Evolutionary conservation across 2,113 vertebrate species (phyloP).

Genomic region (Tetrao urogallus): DNA sequence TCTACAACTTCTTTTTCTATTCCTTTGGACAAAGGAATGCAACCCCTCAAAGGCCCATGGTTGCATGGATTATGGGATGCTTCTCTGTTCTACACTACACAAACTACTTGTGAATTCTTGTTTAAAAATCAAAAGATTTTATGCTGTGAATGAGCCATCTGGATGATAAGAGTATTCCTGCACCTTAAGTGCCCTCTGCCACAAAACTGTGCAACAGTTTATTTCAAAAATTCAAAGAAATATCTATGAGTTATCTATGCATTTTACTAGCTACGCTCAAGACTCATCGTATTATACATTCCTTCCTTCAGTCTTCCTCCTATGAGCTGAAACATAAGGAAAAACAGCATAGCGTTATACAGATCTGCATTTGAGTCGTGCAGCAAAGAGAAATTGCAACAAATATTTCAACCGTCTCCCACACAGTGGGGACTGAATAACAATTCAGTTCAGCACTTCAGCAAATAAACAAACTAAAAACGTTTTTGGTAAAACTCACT

Average conservation of each 20-base stretch:
- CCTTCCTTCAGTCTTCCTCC: slow-evolving; percentile 34
- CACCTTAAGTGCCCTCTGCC: not conserved
- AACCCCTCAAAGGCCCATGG: not conserved
- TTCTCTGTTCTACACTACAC: not conserved
- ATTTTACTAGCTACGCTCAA: not conserved
- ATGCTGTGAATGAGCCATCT: not conserved
- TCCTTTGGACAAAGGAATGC: not conserved
- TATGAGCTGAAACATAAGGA: slow-evolving; percentile 7
- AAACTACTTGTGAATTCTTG: not conserved
- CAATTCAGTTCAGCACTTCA: not conserved
- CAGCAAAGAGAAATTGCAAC: not conserved
- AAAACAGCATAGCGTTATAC: not conserved
- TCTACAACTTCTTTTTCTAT: not conserved
- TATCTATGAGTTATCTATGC: not conserved
- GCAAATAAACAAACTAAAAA: not conserved
- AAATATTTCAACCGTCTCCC: not conserved
- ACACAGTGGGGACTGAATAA: not conserved
- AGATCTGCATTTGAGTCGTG: not conserved
- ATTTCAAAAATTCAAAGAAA: not conserved
- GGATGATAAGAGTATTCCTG: not conserved
- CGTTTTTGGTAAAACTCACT: not conserved
- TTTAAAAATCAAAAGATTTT: not conserved
- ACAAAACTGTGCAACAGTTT: not conserved
- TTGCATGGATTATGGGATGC: not conserved
- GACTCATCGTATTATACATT: not conserved